Evolutionary conservation across 2,113 vertebrate species (phyloP).

Genomic region (Lasiurus borealis): DNA sequence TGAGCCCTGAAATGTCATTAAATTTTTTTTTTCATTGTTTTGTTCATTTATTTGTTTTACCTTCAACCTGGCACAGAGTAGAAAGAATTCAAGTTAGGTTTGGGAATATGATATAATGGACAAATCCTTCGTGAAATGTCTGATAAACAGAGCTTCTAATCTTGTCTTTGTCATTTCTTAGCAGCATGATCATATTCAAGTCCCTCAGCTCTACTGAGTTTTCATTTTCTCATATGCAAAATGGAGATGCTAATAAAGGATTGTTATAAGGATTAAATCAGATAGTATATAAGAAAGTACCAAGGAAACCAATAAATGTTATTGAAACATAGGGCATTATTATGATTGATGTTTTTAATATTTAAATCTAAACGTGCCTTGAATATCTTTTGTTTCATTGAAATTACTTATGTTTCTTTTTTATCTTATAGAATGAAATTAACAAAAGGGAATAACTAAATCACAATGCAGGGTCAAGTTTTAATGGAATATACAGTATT

Average conservation of each 20-base stretch:
- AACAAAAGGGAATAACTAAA: conserved; percentile 12
- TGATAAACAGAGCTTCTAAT: neutral
- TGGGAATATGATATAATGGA: neutral
- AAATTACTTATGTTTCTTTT: conserved; percentile 15
- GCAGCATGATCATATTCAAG: conserved; percentile 27
- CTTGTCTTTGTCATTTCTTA: conserved; percentile 32
- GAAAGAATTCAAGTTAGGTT: neutral
- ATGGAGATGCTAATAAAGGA: conserved; percentile 46
- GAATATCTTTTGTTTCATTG: conserved; percentile 38
- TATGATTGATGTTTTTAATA: conserved; percentile 71
- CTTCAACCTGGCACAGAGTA: neutral
- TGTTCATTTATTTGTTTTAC: neutral
- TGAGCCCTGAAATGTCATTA: neutral
- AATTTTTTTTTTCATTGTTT: neutral
- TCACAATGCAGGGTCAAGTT: conserved; percentile 36
- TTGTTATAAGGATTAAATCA: conserved; percentile 42
- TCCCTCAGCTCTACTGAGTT: neutral
- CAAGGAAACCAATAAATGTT: conserved; percentile 16
- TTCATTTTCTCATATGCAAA: conserved; percentile 62
- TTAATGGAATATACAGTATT: conserved; percentile 36
- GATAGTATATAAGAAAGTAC: neutral
- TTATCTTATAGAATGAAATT: conserved; percentile 17
- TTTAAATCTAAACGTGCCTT: conserved; percentile 65
- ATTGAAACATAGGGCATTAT: conserved; percentile 48
- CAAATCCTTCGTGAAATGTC: neutral